phyloP scores from a whole-genome alignment of 2,888 invertebrate genomes.

The Napeogenes sylphis region DNA sequence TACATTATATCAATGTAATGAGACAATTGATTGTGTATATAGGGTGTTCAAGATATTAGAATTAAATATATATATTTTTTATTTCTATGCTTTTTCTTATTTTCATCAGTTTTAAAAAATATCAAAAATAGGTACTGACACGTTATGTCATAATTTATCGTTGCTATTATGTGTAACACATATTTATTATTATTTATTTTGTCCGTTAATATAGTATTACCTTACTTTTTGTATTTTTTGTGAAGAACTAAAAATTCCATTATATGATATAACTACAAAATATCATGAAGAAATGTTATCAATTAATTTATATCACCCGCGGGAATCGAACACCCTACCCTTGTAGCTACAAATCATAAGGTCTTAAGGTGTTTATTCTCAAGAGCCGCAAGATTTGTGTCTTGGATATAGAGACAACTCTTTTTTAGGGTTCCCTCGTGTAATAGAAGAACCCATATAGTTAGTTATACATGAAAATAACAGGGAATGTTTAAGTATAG shows the following conservation, averaged over 20 bases:
- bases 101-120: too few species aligned
- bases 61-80: not conserved
- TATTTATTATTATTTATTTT: too few species aligned
- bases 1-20: constrained; percentile 42
- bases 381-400: constrained; percentile 54
- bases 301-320: constrained; percentile 1
- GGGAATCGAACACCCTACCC: constrained; percentile 31
- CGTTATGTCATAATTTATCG: too few species aligned
- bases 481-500: too few species aligned
- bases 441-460: not conserved
- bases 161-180: too few species aligned
- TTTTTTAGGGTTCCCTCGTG: constrained; percentile 33
- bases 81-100: too few species aligned
- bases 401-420: constrained; percentile 35
- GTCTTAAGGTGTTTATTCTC: constrained; percentile 48
- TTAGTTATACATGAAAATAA: not conserved
- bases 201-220: too few species aligned
- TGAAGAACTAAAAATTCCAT: too few species aligned
- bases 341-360: constrained; percentile 53
- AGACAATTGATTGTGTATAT: constrained; percentile 38
- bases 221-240: too few species aligned
- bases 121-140: too few species aligned
- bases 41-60: constrained; percentile 28
- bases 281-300: not conserved
- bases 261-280: not conserved